Percentiles rank a stretch among this genome's conserved stretches.
Evolutionary conservation across 1,140 invertebrate species (phyloP).

Genomic region (Anthonomus grandis): DNA sequence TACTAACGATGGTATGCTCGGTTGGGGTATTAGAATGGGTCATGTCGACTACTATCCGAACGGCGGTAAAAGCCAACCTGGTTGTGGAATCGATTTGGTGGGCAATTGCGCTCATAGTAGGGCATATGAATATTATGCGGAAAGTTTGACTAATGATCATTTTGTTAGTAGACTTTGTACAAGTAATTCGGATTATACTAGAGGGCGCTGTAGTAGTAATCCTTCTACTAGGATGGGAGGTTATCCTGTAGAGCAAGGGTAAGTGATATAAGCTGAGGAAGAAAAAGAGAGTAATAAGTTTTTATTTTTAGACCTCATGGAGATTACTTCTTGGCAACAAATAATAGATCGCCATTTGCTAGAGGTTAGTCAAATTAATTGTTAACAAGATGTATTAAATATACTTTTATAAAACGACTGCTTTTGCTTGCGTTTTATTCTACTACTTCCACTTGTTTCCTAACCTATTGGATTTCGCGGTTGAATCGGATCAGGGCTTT

Average conservation of each 20-base stretch:
- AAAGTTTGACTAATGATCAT: conserved; percentile 19
- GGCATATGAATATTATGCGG: conserved; percentile 56
- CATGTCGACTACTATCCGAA: conserved; percentile 74
- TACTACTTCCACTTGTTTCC: too few species aligned
- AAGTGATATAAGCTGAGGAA: conserved; percentile 14
- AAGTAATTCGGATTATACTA: conserved; percentile 55
- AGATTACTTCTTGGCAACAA: conserved; percentile 4
- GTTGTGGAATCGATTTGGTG: conserved; percentile 55
- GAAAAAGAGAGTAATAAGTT: background rate
- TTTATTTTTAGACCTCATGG: conserved; percentile 16
- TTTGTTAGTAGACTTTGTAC: conserved; percentile 55
- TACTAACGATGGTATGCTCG: conserved; percentile 59
- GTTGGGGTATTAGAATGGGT: conserved; percentile 58
- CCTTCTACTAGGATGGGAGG: conserved; percentile 56
- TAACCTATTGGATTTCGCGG: too few species aligned
- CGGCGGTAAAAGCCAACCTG: conserved; percentile 63
- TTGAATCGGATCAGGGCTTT: too few species aligned
- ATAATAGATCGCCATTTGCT: conserved; percentile 7
- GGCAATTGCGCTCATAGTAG: conserved; percentile 55
- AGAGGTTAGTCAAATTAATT: too few species aligned
- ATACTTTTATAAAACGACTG: too few species aligned
- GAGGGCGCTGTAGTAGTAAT: conserved; percentile 51
- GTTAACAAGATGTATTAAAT: too few species aligned
- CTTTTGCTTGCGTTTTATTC: too few species aligned
- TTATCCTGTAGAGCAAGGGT: conserved; percentile 49